Percentiles rank a stretch among this genome's conserved stretches.
Evolutionary conservation across 2,888 invertebrate species (phyloP).

Genomic region (Operophtera brumata): DNA sequence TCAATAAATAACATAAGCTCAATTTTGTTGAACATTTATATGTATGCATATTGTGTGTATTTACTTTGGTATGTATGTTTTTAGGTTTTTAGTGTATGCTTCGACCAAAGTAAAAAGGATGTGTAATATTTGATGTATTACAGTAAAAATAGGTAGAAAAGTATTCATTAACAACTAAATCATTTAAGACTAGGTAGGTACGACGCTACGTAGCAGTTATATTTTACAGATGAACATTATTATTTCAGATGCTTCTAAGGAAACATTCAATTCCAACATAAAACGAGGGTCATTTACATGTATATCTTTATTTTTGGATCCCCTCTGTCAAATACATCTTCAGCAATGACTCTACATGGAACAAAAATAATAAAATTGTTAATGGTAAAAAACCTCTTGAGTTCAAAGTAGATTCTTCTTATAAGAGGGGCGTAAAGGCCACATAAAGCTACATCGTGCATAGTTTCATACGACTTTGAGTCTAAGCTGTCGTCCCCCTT

Average conservation of each 20-base stretch:
- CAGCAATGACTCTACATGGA: conserved; percentile 63
- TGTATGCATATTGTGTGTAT: too few species aligned
- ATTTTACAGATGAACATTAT: conserved; percentile 24
- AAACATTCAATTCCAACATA: neutral
- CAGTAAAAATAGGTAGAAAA: too few species aligned
- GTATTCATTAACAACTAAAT: too few species aligned
- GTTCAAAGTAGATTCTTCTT: conserved; percentile 42
- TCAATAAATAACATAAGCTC: too few species aligned
- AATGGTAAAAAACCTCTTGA: conserved; percentile 35
- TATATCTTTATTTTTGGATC: conserved; percentile 27
- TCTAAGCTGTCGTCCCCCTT: conserved; percentile 63
- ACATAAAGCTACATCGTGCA: conserved; percentile 42
- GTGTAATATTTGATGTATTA: too few species aligned
- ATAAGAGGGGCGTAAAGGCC: conserved; percentile 31
- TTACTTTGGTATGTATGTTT: too few species aligned
- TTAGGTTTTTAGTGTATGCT: too few species aligned
- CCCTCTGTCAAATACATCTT: conserved; percentile 57
- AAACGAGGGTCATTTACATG: conserved; percentile 32
- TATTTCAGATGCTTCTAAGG: conserved; percentile 24
- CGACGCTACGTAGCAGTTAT: too few species aligned
- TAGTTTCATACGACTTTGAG: conserved; percentile 60
- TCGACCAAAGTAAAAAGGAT: too few species aligned
- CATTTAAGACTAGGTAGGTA: too few species aligned
- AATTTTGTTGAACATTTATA: too few species aligned
- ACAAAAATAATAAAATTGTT: conserved; percentile 48